Evolutionary conservation across 2,888 invertebrate species (phyloP).

Genomic region (Orchesella flavescens): DNA sequence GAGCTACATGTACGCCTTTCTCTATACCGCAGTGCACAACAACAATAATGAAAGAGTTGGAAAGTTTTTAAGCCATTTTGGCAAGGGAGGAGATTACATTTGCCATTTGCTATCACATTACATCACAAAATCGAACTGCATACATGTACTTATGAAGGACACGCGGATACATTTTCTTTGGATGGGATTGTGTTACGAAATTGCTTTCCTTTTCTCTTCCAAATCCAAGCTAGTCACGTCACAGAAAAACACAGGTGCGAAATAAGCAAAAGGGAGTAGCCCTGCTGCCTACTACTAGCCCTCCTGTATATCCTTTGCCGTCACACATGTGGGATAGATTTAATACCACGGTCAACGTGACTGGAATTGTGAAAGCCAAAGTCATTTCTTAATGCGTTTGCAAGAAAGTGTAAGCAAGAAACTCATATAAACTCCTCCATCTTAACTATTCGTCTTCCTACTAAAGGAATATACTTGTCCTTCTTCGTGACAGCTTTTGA

Average conservation of each 20-base stretch:
- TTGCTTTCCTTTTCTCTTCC: neutral
- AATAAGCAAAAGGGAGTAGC: neutral
- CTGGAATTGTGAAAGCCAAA: slow-evolving; percentile 43
- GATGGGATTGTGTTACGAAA: neutral
- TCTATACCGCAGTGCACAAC: too few relatives aligned
- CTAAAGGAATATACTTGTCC: too few relatives aligned
- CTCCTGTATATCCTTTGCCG: neutral
- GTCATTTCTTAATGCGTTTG: slow-evolving; percentile 45
- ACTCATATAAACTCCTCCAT: neutral
- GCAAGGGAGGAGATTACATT: too few relatives aligned
- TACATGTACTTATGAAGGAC: too few relatives aligned
- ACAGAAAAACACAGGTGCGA: neutral
- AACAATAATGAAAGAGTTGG: too few relatives aligned
- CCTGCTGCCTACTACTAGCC: neutral
- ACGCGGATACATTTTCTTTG: too few relatives aligned
- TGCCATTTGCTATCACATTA: too few relatives aligned
- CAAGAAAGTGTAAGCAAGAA: neutral
- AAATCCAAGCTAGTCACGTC: neutral
- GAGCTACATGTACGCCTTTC: too few relatives aligned
- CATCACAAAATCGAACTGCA: too few relatives aligned
- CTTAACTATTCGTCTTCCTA: too few relatives aligned
- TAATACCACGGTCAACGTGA: slow-evolving; percentile 59
- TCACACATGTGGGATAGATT: slow-evolving; percentile 37
- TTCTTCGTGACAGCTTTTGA: too few relatives aligned
- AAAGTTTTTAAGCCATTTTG: too few relatives aligned